A percentile compares a stretch with the other conserved stretches of the same genome.
These are phyloP conservation scores for Graptemys geographica DNA, from an alignment of 2,797 vertebrate genomes.

Conservation along the genomic window DNA sequence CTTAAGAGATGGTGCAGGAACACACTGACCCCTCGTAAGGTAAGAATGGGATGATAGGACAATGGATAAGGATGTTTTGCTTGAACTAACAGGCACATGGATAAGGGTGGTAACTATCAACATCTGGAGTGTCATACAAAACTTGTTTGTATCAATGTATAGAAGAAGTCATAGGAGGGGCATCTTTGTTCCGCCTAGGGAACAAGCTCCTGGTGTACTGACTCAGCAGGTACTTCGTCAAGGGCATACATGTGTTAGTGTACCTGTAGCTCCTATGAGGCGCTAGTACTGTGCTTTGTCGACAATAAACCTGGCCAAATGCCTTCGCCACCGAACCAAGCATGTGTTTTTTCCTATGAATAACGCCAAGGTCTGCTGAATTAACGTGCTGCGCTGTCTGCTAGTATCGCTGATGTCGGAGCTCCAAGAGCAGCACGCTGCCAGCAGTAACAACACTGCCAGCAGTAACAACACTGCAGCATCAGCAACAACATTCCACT, in stretches of 20 bases:
- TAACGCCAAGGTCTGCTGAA: not conserved
- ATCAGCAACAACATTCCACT: not conserved
- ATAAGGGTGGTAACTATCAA: not conserved
- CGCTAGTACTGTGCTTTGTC: not conserved
- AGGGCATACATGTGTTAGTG: not conserved
- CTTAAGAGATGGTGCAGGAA: not conserved
- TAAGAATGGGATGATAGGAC: not conserved
- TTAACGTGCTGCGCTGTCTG: not conserved
- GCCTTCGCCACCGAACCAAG: not conserved
- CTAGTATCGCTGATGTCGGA: not conserved
- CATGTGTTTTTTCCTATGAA: too few species aligned
- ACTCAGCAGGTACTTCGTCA: not conserved
- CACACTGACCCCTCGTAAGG: not conserved
- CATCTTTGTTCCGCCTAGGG: not conserved
- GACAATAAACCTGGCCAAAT: not conserved
- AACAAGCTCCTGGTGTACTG: not conserved
- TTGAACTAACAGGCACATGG: not conserved
- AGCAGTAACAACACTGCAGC: not conserved
- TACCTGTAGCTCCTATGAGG: not conserved
- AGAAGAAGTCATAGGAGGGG: not conserved
- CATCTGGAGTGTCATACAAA: not conserved
- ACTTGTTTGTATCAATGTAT: not conserved
- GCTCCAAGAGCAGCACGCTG: not conserved
- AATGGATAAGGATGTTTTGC: not conserved
- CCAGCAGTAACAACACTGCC: not conserved